phyloP scores from a whole-genome alignment of 1,140 invertebrate genomes.

The Drosophila oshimai region DNA sequence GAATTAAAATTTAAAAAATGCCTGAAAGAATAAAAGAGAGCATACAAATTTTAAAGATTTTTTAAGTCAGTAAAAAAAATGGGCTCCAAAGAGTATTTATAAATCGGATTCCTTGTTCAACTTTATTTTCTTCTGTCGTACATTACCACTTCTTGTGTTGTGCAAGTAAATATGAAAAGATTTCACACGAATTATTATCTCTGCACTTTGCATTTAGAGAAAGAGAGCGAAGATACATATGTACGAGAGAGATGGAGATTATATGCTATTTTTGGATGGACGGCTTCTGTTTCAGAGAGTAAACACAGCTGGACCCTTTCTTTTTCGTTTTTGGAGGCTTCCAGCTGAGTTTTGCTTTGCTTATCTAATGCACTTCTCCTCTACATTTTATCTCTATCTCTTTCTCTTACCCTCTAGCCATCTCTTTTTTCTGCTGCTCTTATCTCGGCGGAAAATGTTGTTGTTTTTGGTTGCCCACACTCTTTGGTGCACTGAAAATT shows the following conservation, averaged over 20 bases:
- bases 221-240: neutral
- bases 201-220: conserved; percentile 25
- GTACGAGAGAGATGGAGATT: neutral
- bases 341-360: conserved; percentile 51
- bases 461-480: conserved; percentile 36
- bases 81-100: neutral
- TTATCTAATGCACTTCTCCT: conserved; percentile 64
- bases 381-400: neutral
- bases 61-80: neutral
- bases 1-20: no score
- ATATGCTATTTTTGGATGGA: conserved; percentile 46
- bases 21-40: no score
- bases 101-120: neutral
- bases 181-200: conserved; percentile 63
- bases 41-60: no score
- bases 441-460: conserved; percentile 32
- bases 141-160: conserved; percentile 22
- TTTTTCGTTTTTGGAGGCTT: conserved; percentile 1
- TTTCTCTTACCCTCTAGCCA: neutral
- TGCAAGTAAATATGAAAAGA: conserved; percentile 68
- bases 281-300: conserved; percentile 27
- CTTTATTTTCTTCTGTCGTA: neutral
- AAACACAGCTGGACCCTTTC: conserved; percentile 58
- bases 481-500: conserved; percentile 12
- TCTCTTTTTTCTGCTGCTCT: conserved; percentile 12